Evolutionary conservation across 2,797 vertebrate genomes (phyloP).

Genomic region (Acanthurus lineatus): DNA sequence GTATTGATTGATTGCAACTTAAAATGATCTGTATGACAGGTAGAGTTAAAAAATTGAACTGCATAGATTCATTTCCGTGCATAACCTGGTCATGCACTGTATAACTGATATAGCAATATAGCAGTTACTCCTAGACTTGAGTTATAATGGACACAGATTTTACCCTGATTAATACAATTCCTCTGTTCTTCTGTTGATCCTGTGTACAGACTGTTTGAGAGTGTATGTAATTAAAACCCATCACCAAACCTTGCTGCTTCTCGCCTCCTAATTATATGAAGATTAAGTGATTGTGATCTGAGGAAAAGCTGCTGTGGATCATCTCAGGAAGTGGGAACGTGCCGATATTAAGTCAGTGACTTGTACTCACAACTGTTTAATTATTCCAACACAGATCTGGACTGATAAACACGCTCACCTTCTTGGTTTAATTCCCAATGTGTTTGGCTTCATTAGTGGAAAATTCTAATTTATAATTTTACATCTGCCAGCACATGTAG

Average conservation of each 20-base stretch:
- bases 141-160: constrained; percentile 48
- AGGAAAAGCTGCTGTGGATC: constrained; percentile 45
- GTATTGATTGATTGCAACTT: constrained; percentile 40
- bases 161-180: constrained; percentile 53
- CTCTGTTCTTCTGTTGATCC: constrained; percentile 56
- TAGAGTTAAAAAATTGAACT: constrained; percentile 29
- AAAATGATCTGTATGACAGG: constrained; percentile 11
- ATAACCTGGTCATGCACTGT: constrained; percentile 51
- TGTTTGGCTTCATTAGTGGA: neutral
- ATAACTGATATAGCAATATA: constrained; percentile 27
- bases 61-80: constrained; percentile 31
- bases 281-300: constrained; percentile 59
- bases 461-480: constrained; percentile 18
- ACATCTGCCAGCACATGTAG: neutral
- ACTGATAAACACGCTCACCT: constrained; percentile 24
- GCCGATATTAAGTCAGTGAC: constrained; percentile 30
- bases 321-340: constrained; percentile 27
- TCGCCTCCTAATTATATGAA: constrained; percentile 65
- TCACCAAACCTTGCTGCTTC: constrained; percentile 52
- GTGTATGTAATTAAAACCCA: constrained; percentile 75
- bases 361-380: constrained; percentile 49
- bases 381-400: constrained; percentile 50
- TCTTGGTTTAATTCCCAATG: constrained; percentile 33
- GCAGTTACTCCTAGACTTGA: constrained; percentile 42
- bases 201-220: constrained; percentile 60